A percentile compares a stretch with the other conserved stretches of the same genome.
Evolutionary conservation across 2,797 vertebrate genomes (phyloP).

Genomic region (Takifugu ocellatus): DNA sequence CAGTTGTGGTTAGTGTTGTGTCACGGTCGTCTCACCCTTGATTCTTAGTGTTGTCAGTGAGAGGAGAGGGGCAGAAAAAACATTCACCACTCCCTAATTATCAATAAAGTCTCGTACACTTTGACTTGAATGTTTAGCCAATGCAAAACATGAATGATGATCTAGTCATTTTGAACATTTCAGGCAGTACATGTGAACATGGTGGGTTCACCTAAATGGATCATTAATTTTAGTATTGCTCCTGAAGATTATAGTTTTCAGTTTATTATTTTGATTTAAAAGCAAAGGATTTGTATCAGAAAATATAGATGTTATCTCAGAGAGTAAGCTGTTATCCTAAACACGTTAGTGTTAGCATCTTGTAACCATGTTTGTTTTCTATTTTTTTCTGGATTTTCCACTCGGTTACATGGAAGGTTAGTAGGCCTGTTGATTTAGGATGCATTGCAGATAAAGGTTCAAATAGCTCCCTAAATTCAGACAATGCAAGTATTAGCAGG

Average conservation of each 20-base stretch:
- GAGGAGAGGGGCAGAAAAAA: slow-evolving; percentile 23
- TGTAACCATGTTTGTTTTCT: neutral
- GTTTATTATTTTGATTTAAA: too few relatives aligned
- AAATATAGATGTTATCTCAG: too few relatives aligned
- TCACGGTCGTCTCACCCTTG: slow-evolving; percentile 15
- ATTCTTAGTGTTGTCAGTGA: slow-evolving; percentile 44
- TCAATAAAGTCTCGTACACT: slow-evolving; percentile 60
- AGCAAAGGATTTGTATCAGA: too few relatives aligned
- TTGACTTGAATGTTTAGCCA: slow-evolving; percentile 47
- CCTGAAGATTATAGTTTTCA: too few relatives aligned
- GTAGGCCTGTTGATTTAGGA: neutral
- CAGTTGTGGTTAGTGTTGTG: slow-evolving; percentile 15
- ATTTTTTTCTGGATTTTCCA: neutral
- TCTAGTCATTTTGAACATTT: slow-evolving; percentile 38
- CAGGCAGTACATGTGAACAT: slow-evolving; percentile 28
- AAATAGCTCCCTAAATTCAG: neutral
- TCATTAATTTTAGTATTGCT: neutral
- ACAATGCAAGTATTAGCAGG: too few relatives aligned
- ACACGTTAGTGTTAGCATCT: too few relatives aligned
- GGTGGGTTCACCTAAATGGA: neutral
- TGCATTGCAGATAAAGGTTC: neutral
- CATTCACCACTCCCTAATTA: slow-evolving; percentile 70
- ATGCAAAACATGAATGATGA: slow-evolving; percentile 28
- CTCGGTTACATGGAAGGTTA: neutral
- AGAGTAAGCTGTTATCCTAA: too few relatives aligned